Base-by-base conservation (phyloP, 2,888 invertebrate genomes). In the Epirrhoe alternata region DNA sequence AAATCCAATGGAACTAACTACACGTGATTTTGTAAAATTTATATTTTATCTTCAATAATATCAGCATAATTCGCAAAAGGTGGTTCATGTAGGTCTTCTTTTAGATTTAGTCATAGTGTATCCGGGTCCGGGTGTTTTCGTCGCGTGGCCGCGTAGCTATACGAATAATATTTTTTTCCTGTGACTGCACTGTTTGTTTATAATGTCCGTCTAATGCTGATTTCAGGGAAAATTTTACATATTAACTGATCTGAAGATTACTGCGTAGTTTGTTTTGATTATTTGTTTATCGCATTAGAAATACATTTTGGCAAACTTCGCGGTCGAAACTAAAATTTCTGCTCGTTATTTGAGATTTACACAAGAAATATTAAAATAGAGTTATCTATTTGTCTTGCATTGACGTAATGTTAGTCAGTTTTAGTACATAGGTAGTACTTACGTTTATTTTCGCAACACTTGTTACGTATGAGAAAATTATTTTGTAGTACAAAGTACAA, bases 161-260 rank as follows among this genome's bases (percentile, higher is more conserved):
- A 53, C 33, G 14, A 42, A 6, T 47, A 59, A 51, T 35, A 53
- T 30, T 17, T 14, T 33, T 62, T 65, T 35, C 14, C 59, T 61
- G 56, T 58, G 55, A 53, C 45, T 38, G 30, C 64, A 63, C 64
- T 77, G 75, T 79, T 80, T 82, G 74, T 81, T 80, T 79, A 77
- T 67, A 58, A 66, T 71, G 74, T 71, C 74, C 60, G 69, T 69
- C 70, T 66, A 57, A 69, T 35, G 45, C 54, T 66, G 45, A 51
- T 56, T 57, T 58, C 53, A 54, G 30, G 49, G 64, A 68, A 58
- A 38, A 53, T 67, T 61, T 62, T 7, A 59, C 47, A 42, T 50
- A 53, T 55, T 35, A 52, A 65, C 61, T 61, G 61, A 51, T 62
- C 56, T 51, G 45, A 56, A 47, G 16, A 60, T 56, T 58, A 53